Evolutionary conservation across 2,113 vertebrate genomes (phyloP), one percentile per base, ranked within the genome.

Genomic region (Eretmochelys imbricata): DNA sequence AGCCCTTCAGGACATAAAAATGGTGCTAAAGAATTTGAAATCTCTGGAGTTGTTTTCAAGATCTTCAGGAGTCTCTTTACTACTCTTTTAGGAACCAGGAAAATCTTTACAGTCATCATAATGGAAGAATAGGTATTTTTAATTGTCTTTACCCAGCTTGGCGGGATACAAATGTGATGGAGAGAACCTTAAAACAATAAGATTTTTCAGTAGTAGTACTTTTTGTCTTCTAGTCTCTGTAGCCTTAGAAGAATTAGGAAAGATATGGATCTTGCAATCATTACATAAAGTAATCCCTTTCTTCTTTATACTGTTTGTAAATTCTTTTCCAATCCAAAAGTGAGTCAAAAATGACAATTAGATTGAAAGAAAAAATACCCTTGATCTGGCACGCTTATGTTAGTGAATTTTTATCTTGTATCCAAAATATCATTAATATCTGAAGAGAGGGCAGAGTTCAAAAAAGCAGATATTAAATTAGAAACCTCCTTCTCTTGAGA

Each of bases 401-500:
- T 83, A 57, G 35, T 14, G 35, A 51, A 54, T 82, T 84, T 95
- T 80, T 95, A 82, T 93, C 88, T 94, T 46, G 3, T 84, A 80
- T 84, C 49, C 51, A 85, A 69, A 89, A 90, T 51, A 54, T 87
- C 72, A 92, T 80, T 93, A 94, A 59, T 19, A 5, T 19, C 84
- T 90, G n/a, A 35, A 84, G 87, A 85, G 5, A 19, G 25, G 95
- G 29, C 59, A 5, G 16, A 88, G 49, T 8, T 38, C 50, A 1
- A 16, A 62, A 48, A 22, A 9, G 8, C 25, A 79, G 49, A 80
- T 91, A 96, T 62, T 83, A 90, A 93, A 69, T 62, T 7, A 81
- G 80, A 87, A 88, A 85, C 62, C 10, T 65, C 91, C 31, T 83
- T 10, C 93, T 27, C 82, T 65, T 90, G 94, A 94, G 94, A 91